phyloP scores from a whole-genome alignment of 2,888 invertebrate genomes.

The Formica aserva region DNA sequence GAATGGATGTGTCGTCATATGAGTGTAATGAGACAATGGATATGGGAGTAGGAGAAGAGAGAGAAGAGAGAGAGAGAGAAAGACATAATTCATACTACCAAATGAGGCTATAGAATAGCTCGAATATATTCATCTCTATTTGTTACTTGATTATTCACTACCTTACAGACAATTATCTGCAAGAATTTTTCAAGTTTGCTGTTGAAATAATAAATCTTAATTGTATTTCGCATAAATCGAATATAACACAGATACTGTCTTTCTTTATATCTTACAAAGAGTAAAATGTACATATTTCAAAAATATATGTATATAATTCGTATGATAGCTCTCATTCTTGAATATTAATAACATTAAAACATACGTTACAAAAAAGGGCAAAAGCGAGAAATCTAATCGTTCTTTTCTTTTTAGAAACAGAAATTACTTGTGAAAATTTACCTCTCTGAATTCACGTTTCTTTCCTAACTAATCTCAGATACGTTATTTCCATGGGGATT shows the following conservation, averaged over 20 bases:
- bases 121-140: conserved; percentile 20
- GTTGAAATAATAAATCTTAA: neutral
- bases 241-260: neutral
- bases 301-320: neutral
- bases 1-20: conserved; percentile 28
- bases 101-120: conserved; percentile 14
- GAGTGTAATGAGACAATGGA: conserved; percentile 21
- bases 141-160: conserved; percentile 36
- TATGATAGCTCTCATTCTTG: neutral
- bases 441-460: conserved; percentile 18
- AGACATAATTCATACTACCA: conserved; percentile 38
- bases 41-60: conserved; percentile 7
- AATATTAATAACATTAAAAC: conserved; percentile 18
- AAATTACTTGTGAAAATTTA: conserved; percentile 46
- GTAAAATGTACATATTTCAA: neutral
- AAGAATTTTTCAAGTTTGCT: neutral
- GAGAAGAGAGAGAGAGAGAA: neutral
- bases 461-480: conserved; percentile 55
- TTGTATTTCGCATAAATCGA: neutral
- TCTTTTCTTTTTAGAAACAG: conserved; percentile 18
- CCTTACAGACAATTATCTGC: neutral
- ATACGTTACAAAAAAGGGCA: neutral
- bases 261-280: neutral
- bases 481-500: conserved; percentile 49
- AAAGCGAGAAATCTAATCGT: neutral